These are phyloP conservation scores for Hemibagrus wyckioides DNA, from an alignment of 2,113 vertebrate species.

Conservation along the genomic window DNA sequence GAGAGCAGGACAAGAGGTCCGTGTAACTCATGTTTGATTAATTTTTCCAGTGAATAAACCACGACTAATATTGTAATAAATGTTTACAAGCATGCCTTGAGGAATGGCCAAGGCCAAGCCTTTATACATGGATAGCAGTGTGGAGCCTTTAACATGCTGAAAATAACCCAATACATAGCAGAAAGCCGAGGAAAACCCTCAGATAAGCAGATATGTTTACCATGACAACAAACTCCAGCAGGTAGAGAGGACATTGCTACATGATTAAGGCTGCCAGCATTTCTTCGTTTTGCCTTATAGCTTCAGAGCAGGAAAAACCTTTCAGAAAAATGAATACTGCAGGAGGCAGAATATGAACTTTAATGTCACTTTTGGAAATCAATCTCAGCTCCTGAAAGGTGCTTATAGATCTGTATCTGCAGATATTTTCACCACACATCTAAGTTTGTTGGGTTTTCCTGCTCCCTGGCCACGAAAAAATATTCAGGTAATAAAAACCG, in stretches of 20 bases:
- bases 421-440: not conserved
- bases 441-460: not conserved
- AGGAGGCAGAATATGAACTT: conserved; percentile 13
- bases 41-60: conserved; percentile 26
- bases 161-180: conserved; percentile 27
- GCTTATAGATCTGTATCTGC: conserved; percentile 3
- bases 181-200: not conserved
- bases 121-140: conserved; percentile 2
- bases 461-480: not conserved
- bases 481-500: not conserved
- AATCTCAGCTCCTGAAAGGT: not conserved
- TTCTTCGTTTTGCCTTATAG: conserved; percentile 2
- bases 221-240: conserved; percentile 19
- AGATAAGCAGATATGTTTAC: conserved; percentile 8
- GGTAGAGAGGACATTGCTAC: not conserved
- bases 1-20: conserved; percentile 11
- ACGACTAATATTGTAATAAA: conserved; percentile 12
- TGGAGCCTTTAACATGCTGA: not conserved
- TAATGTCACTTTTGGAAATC: conserved; percentile 20
- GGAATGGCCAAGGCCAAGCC: not conserved
- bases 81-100: not conserved
- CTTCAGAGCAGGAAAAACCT: not conserved
- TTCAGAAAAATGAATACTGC: conserved; percentile 3
- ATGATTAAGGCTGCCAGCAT: conserved; percentile 12
- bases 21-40: not conserved